Base-by-base conservation (phyloP, 2,888 invertebrate genomes). In the Lithophane ornitopus region DNA sequence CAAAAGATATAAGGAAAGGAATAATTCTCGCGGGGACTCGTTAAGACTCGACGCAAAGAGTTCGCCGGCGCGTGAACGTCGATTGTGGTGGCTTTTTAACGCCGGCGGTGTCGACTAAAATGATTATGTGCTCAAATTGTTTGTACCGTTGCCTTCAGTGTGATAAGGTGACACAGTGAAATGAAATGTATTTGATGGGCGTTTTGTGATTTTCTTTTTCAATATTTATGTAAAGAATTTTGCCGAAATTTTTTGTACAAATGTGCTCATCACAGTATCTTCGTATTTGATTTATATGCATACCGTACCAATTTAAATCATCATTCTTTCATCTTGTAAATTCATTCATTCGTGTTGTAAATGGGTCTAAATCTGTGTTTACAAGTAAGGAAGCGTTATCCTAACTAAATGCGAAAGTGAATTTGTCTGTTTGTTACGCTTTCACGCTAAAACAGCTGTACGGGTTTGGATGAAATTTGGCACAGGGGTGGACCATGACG, bases 11-110 rank as follows among this genome's bases (percentile, higher is more conserved):
- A 87, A 85, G 85, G 86, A 85, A 84, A 84, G 82, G 83, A 89
- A 90, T 89, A 90, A 91, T 89, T 88, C 86, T 89, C 88, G 82
- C 80, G 85, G 86, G 89, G 88, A 88, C 88, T 91, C 91, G 90
- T 91, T 91, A 91, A 89, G 88, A 85, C 78, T 76, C 39, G 82
- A 84, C 76, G 87, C 76, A 72, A 79, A 88, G 74, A 72, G 78
- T 78, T 79, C 89, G 88, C 58, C 86, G 87, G 87, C 90, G 91
- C 91, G 91, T 90, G 86, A 91, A 85, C 80, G 86, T 89, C 87
- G 91, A 92, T 91, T 91, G 88, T 72, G 85, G 81, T 73, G 71
- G 80, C 72, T 78, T 88, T 84, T 87, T 81, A 85, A 76, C 77
- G 71, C 62, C 26, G 7, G 28, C 39, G 22, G 66, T 70, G 63